Base-by-base conservation (phyloP, 1,140 invertebrate genomes). In the Rhyacophila brunnea region DNA sequence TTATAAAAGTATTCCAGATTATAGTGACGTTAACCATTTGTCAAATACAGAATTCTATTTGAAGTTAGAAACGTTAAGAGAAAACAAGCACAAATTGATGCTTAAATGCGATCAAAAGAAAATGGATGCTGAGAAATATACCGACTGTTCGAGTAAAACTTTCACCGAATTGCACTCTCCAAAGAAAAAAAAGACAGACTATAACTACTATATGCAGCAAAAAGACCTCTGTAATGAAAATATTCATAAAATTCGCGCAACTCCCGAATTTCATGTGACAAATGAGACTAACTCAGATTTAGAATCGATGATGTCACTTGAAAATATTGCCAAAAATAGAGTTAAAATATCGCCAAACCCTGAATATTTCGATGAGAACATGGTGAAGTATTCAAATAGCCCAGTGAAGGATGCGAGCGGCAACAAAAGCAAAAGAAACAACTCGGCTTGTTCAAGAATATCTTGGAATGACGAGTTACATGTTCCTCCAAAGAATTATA, bases 1-100 rank as follows among this genome's bases (percentile, higher is more conserved):
- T 70, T 79, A 84, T 32, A 77, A 80, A 23, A 87, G 84, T 51
- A 87, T 88, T 65, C 87, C 87, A 3, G 85, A 87, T 66, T 88
- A 88, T 61, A 80, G 78, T 35, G 85, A 88, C 38, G 74, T 88
- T 10, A 80, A 86, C 68, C 85, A 88, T 74, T 71, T 88, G 43
- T 81, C 85, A 0, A 82, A 83, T 52, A 80, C 81, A 59, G 85
- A 88, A 55, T 88, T 88, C 70, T 83, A 84, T 69, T 81, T 80
- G 14, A 83, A 83, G 23, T 66, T 89, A 17, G 81, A 84, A 67
- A 77, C 76, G 47, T 69, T 88, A n/a, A 82, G 83, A 54, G 80
- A 86, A 52, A 85, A 83, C 64, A 85, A 87, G 65, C 79, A 78
- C 56, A 68, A 80, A 13, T 78, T 86, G 63, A 69, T 64, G 23